phyloP scores from a whole-genome alignment of 2,113 vertebrate genomes.

The Parus major region DNA sequence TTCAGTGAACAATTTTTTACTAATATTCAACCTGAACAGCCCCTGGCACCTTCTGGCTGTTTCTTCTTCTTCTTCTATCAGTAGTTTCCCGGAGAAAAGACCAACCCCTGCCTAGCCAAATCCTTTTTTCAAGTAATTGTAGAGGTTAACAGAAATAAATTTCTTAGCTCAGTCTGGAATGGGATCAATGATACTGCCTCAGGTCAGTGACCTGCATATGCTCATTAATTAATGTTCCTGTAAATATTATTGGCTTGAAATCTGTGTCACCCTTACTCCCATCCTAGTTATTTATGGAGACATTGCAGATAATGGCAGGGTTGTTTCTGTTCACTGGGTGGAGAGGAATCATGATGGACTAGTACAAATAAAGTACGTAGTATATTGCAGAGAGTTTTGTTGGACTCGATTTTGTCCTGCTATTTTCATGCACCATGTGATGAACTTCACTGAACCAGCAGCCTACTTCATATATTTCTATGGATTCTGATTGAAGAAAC shows the following conservation, averaged over 20 bases:
- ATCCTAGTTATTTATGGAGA: neutral
- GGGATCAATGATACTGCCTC: neutral
- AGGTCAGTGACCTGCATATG: neutral
- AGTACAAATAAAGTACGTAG: neutral
- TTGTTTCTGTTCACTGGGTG: neutral
- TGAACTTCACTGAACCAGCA: neutral
- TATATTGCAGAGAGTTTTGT: neutral
- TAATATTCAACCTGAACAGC: neutral
- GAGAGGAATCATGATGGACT: neutral
- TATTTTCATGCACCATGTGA: neutral
- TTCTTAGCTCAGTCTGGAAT: neutral
- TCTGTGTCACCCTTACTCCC: neutral
- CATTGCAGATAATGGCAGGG: neutral
- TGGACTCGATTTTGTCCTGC: neutral
- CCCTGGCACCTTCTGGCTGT: rapidly evolving
- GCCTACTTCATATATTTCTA: neutral
- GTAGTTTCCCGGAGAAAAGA: neutral
- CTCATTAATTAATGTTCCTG: neutral
- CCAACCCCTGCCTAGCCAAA: neutral
- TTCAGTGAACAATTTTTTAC: neutral
- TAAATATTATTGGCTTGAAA: neutral
- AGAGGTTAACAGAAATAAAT: neutral
- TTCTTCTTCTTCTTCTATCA: neutral
- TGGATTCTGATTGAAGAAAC: neutral
- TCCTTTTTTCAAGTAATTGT: neutral